Evolutionary conservation across 92 coral and sea anemone genomes (phyloP).

Genomic region (Phenganax stokvisi): DNA sequence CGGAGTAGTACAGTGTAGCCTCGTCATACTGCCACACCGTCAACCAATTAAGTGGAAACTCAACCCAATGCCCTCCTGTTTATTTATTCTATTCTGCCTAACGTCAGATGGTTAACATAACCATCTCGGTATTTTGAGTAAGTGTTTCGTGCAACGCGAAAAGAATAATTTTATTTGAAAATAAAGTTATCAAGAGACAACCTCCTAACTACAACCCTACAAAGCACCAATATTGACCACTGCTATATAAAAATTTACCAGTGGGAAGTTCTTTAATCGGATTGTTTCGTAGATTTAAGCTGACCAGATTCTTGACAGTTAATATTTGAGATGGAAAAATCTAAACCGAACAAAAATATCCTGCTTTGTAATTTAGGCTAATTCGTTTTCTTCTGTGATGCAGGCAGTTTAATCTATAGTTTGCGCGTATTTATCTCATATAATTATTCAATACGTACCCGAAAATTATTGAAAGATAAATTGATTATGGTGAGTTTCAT

Average conservation of each 20-base stretch:
- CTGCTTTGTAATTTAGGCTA: background rate
- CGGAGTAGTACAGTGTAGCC: background rate
- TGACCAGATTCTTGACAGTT: slow-evolving; percentile 58
- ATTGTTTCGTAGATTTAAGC: slow-evolving; percentile 79
- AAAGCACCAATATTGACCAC: background rate
- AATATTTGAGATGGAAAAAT: slow-evolving; percentile 76
- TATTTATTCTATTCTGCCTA: no score
- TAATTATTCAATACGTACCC: slow-evolving; percentile 53
- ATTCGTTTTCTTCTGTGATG: background rate
- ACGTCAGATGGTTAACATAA: no score
- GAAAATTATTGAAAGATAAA: slow-evolving; percentile 85
- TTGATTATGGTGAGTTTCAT: slow-evolving; percentile 71
- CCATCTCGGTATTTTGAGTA: no score
- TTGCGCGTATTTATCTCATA: background rate
- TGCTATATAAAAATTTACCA: slow-evolving; percentile 49
- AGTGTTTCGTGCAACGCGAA: no score
- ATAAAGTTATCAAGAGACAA: no score
- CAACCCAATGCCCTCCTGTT: no score
- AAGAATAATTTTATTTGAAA: no score
- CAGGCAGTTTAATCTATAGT: background rate
- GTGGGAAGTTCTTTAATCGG: slow-evolving; percentile 88
- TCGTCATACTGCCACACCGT: background rate
- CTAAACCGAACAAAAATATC: slow-evolving; percentile 37
- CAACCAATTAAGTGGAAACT: no score
- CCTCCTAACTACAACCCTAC: background rate